Evolutionary conservation across 37 sponge, comb jelly and placozoan species (phyloP).

Genomic region (Eunapius fragilis): DNA sequence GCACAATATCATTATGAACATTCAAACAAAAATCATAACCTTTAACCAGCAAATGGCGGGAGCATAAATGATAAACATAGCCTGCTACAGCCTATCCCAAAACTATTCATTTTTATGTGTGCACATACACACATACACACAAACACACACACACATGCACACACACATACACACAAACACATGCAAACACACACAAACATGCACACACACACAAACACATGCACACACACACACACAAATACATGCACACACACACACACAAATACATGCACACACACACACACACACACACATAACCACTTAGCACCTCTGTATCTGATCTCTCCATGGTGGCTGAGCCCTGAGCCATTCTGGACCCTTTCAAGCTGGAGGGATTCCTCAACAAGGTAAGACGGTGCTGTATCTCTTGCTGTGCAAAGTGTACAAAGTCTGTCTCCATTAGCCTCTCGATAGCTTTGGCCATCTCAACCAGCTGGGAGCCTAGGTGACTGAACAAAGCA

Average conservation of each 20-base stretch:
- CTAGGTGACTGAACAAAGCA: conserved; percentile 73
- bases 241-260: background rate
- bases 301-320: background rate
- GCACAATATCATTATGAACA: no score
- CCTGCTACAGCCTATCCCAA: background rate
- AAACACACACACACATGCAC: background rate
- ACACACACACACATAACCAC: no score
- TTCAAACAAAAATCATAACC: no score
- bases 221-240: no score
- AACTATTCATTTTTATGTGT: background rate
- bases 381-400: conserved; percentile 2
- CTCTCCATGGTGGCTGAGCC: no score
- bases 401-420: conserved; percentile 70
- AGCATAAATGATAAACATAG: no score
- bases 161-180: background rate
- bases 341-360: no score
- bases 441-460: conserved; percentile 89
- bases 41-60: no score
- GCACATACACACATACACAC: conserved; percentile 10
- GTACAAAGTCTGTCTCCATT: conserved; percentile 94
- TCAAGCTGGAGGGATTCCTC: background rate
- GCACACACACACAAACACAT: background rate
- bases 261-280: no score
- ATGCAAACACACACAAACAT: background rate
- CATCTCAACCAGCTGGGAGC: conserved; percentile 90